Percentiles rank a stretch among this genome's conserved stretches.
These are phyloP conservation scores for Calephelis virginiensis DNA, from an alignment of 1,140 invertebrate species.

Conservation along the genomic window DNA sequence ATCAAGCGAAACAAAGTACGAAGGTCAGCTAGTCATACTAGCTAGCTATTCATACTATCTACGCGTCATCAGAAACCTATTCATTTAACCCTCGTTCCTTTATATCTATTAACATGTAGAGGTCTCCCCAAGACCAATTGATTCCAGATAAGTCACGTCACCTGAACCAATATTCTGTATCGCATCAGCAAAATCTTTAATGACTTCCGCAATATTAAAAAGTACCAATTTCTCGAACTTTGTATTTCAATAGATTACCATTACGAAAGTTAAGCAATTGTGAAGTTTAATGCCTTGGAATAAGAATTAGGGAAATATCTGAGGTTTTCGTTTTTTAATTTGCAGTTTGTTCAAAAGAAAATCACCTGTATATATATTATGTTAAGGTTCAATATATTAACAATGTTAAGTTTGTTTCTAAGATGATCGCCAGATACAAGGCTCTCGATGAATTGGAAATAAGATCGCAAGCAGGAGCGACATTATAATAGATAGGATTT, in stretches of 20 bases:
- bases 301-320: slow-evolving; percentile 19
- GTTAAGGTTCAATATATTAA: background rate
- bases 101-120: no score
- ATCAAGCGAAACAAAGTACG: no score
- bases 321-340: background rate
- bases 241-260: slow-evolving; percentile 14
- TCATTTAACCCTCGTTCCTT: no score
- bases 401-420: slow-evolving; percentile 26
- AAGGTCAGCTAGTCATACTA: no score
- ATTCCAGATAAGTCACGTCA: slow-evolving; percentile 8
- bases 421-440: slow-evolving; percentile 37
- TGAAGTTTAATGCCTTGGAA: slow-evolving; percentile 14
- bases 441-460: slow-evolving; percentile 42
- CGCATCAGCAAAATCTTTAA: slow-evolving; percentile 16
- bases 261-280: slow-evolving; percentile 15
- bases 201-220: slow-evolving; percentile 16
- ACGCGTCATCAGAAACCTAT: no score
- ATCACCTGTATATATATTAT: background rate
- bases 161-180: slow-evolving; percentile 9
- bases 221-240: slow-evolving; percentile 5
- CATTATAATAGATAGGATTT: slow-evolving; percentile 42
- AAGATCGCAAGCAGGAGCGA: slow-evolving; percentile 39
- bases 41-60: no score
- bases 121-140: slow-evolving; percentile 8
- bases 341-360: background rate